Evolutionary conservation across 2,113 vertebrate genomes (phyloP).

Genomic region (Syngnathus scovelli): DNA sequence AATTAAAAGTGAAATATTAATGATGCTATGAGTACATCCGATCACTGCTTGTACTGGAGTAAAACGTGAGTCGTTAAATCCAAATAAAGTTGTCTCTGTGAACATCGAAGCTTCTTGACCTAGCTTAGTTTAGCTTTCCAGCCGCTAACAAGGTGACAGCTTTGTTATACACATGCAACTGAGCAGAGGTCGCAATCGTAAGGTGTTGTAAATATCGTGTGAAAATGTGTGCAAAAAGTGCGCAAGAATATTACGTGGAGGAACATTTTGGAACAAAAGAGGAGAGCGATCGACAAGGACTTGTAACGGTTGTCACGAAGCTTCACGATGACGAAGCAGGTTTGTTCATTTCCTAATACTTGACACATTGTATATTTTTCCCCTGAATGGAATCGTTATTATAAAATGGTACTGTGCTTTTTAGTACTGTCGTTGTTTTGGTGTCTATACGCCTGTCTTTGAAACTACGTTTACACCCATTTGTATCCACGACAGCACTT

Average conservation of each 20-base stretch:
- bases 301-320: background rate
- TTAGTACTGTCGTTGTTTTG: background rate
- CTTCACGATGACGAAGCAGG: background rate
- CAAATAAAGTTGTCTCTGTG: background rate
- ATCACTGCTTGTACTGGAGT: background rate
- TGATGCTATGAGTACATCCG: background rate
- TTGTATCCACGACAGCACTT: no score
- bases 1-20: background rate
- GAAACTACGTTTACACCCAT: background rate
- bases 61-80: background rate
- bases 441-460: background rate
- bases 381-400: background rate
- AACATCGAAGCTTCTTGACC: background rate
- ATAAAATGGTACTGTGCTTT: background rate
- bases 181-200: background rate
- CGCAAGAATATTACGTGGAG: background rate
- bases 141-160: background rate
- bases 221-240: background rate
- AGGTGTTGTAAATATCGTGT: background rate
- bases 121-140: background rate
- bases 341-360: background rate
- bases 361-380: background rate
- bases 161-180: background rate
- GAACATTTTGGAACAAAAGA: background rate
- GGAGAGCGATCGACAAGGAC: background rate